Conservation (phyloP, 2,797 vertebrate genomes). For the Myotis vivesi region DNA sequence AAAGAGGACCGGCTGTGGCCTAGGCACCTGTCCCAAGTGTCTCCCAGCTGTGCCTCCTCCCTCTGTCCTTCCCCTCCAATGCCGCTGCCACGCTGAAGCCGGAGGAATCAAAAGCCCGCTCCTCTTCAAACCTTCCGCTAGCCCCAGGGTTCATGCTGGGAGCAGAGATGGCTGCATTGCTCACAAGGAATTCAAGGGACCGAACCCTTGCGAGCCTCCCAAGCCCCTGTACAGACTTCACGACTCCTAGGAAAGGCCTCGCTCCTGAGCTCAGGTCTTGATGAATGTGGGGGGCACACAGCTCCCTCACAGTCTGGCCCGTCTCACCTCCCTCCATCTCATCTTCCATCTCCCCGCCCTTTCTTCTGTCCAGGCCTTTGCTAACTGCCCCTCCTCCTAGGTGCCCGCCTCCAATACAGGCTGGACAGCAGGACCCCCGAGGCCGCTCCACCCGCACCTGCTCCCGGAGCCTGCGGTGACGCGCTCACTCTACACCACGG, state of each 20-base stretch:
- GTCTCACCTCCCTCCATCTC: neutral
- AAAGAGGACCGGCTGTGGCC: neutral
- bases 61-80: neutral
- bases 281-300: accelerated
- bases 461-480: no score
- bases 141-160: neutral
- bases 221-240: neutral
- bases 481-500: no score
- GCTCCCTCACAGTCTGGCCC: neutral
- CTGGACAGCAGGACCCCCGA: no score
- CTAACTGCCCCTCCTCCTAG: no score
- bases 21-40: neutral
- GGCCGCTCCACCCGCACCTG: no score
- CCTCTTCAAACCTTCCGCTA: neutral
- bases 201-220: neutral
- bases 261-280: neutral
- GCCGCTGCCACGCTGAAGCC: neutral
- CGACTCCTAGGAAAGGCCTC: neutral
- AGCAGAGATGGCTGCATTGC: neutral
- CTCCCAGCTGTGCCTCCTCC: neutral
- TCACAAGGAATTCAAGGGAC: neutral
- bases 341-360: neutral
- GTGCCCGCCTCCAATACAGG: no score
- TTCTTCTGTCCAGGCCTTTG: no score
- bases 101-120: no score